Evolutionary conservation across 2,797 vertebrate species (phyloP).

Genomic region (Balearica regulorum): DNA sequence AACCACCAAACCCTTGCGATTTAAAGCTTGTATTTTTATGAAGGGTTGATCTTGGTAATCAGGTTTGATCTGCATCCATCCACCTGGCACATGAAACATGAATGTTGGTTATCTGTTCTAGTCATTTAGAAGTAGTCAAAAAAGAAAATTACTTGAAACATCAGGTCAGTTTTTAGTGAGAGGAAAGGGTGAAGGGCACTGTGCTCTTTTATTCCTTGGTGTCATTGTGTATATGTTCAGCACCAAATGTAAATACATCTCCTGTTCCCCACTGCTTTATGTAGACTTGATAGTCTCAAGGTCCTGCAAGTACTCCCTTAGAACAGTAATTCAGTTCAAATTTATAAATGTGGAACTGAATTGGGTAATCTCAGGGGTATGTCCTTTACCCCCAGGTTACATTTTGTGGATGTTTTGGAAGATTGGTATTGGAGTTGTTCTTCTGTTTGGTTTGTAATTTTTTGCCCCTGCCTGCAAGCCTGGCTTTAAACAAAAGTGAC

Average conservation of each 20-base stretch:
- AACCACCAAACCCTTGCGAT: no score
- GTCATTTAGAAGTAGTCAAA: neutral
- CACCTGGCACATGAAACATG: rapidly evolving
- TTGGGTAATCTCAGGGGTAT: neutral
- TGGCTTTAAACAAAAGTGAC: neutral
- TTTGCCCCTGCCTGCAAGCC: neutral
- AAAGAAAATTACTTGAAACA: neutral
- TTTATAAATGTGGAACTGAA: neutral
- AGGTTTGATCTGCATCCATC: neutral
- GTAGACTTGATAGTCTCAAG: neutral
- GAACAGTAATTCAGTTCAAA: neutral
- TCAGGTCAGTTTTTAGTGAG: neutral
- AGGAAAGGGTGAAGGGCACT: neutral
- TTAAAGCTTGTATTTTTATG: neutral
- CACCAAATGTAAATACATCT: neutral
- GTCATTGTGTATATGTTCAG: neutral
- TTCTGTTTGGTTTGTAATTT: neutral
- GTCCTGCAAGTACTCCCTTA: neutral
- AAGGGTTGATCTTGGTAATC: neutral
- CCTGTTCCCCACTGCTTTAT: rapidly evolving
- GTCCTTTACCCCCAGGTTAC: neutral
- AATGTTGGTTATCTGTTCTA: neutral
- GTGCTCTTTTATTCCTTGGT: neutral
- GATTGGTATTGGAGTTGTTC: neutral
- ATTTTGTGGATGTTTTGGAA: neutral